These are phyloP conservation scores for Noctuana brunneofusca DNA, from an alignment of 2,888 invertebrate species.

Conservation along the genomic window DNA sequence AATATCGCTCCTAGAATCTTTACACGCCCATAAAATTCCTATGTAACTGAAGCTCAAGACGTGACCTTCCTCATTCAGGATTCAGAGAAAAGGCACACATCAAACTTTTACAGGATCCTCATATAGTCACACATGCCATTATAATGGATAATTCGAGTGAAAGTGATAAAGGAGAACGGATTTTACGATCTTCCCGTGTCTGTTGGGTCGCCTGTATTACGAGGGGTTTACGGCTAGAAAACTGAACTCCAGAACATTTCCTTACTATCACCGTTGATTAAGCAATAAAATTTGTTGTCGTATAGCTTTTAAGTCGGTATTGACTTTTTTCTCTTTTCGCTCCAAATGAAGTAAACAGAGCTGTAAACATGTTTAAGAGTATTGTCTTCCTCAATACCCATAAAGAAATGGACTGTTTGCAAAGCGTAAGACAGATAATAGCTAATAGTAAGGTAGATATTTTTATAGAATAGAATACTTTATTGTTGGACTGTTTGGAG, in stretches of 20 bases:
- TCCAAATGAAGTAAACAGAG: not conserved
- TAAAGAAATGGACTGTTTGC: not conserved
- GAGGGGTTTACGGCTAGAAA: slow-evolving; percentile 53
- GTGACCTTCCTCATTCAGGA: slow-evolving; percentile 33
- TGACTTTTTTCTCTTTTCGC: not conserved
- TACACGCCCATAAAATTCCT: not conserved
- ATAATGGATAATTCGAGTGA: slow-evolving; percentile 59
- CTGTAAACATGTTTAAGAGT: not conserved
- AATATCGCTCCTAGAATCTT: not conserved
- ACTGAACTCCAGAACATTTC: slow-evolving; percentile 40
- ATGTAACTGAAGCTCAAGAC: not conserved
- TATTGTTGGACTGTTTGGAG: no score
- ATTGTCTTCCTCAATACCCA: not conserved
- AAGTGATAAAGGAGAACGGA: slow-evolving; percentile 63
- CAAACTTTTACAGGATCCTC: slow-evolving; percentile 57
- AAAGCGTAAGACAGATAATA: not conserved
- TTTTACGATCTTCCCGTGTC: slow-evolving; percentile 66
- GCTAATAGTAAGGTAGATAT: not conserved
- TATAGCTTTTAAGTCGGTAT: not conserved
- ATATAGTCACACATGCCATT: slow-evolving; percentile 49
- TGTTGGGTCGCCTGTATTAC: slow-evolving; percentile 56
- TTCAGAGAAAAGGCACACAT: slow-evolving; percentile 51
- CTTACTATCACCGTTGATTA: slow-evolving; percentile 32
- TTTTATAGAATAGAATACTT: no score
- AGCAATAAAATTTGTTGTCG: slow-evolving; percentile 10